Conservation (phyloP, 2,113 vertebrate genomes). For the Heliornis fulica region DNA sequence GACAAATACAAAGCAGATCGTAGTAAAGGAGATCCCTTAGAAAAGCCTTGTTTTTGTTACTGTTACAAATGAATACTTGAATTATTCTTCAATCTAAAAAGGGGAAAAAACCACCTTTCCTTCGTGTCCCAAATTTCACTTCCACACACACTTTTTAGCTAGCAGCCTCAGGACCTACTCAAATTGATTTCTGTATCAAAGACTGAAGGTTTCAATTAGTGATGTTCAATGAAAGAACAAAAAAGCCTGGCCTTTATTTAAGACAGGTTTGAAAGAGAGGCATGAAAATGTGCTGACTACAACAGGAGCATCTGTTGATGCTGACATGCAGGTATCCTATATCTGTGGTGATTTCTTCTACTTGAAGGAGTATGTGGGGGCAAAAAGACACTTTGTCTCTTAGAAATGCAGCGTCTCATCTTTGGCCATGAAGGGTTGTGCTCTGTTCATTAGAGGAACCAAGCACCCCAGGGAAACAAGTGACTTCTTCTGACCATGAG, state of each 20-base stretch:
- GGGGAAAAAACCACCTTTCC: background rate
- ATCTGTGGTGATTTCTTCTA: background rate
- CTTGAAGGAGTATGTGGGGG: background rate
- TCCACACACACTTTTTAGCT: background rate
- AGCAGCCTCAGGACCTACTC: background rate
- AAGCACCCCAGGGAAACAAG: background rate
- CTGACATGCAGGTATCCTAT: background rate
- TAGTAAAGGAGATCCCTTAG: background rate
- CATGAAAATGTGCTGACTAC: background rate
- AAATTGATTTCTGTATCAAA: background rate
- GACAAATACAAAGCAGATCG: background rate
- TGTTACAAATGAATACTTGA: background rate
- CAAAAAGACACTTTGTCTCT: background rate
- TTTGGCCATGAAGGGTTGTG: background rate
- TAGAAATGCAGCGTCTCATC: background rate
- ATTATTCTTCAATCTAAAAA: background rate
- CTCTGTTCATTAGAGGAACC: background rate
- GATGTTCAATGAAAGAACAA: background rate
- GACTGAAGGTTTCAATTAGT: background rate
- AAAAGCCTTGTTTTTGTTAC: background rate
- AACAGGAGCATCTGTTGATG: background rate
- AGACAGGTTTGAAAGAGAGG: background rate
- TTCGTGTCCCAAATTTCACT: background rate
- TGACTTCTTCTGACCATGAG: background rate
- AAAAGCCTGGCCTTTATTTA: background rate